A percentile compares a stretch with the other conserved stretches of the same genome.
phyloP scores from a whole-genome alignment of 2,797 vertebrate genomes.

The Phylloscopus collybita region DNA sequence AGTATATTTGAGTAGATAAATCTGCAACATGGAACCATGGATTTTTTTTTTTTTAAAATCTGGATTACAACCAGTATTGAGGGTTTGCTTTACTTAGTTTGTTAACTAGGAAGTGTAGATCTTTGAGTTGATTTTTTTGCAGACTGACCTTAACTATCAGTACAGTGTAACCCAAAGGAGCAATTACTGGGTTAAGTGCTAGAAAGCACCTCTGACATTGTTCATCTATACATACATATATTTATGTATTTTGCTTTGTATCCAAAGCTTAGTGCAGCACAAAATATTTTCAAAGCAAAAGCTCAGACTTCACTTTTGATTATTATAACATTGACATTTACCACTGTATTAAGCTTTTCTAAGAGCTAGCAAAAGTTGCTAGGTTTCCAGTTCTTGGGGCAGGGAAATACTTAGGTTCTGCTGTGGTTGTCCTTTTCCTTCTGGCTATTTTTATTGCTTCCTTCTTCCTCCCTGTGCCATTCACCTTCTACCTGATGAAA shows the following conservation, averaged over 20 bases:
- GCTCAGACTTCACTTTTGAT: background rate
- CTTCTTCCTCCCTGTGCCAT: background rate
- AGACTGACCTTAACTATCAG: background rate
- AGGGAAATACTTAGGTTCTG: background rate
- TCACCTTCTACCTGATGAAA: background rate
- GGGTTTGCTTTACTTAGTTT: background rate
- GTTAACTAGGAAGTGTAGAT: background rate
- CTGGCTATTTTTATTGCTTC: background rate
- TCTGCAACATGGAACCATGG: background rate
- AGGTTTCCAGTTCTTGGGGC: background rate
- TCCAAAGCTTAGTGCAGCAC: background rate
- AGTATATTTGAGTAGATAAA: background rate
- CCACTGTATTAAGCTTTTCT: background rate
- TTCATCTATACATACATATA: background rate
- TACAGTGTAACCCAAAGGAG: background rate
- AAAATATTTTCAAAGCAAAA: background rate
- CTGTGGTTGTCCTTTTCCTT: background rate
- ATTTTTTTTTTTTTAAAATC: fast-evolving
- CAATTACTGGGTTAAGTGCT: background rate
- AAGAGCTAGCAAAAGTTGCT: background rate
- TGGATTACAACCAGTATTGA: background rate
- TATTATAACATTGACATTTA: background rate
- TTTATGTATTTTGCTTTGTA: background rate
- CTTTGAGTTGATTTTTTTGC: background rate
- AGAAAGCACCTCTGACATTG: background rate